These are phyloP conservation scores for Tupaia tana DNA, from an alignment of 2,113 vertebrate species.

Conservation along the genomic window DNA sequence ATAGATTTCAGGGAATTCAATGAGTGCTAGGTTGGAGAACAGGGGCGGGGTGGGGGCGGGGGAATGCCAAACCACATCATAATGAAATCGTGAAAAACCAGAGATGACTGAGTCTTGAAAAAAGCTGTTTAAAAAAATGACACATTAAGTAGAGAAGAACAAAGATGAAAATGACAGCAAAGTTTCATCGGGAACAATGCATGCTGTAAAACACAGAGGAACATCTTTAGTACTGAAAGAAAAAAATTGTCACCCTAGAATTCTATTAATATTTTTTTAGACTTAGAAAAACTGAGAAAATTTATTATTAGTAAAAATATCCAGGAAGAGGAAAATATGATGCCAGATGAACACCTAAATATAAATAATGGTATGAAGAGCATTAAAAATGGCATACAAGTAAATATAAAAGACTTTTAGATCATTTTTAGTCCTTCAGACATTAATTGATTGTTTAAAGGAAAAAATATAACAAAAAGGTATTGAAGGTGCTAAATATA, in stretches of 20 bases:
- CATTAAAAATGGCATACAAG: not conserved
- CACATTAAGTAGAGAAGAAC: not conserved
- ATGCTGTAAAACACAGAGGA: not conserved
- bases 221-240: not conserved
- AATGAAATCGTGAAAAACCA: not conserved
- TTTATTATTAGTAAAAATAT: not conserved
- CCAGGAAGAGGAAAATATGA: not conserved
- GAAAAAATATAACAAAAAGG: not conserved
- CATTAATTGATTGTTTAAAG: not conserved
- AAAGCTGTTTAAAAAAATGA: not conserved
- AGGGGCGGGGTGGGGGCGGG: not conserved
- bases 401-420: not conserved
- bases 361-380: not conserved
- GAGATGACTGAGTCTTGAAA: not conserved
- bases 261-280: not conserved
- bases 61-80: not conserved
- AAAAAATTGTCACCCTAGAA: not conserved
- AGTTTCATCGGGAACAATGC: not conserved
- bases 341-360: not conserved
- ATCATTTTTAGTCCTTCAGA: not conserved
- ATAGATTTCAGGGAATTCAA: not conserved
- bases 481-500: not conserved
- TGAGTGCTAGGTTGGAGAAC: not conserved
- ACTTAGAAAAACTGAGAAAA: not conserved
- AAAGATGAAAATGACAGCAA: not conserved